A percentile compares a stretch with the other conserved stretches of the same genome.
Evolutionary conservation across 2,888 invertebrate species (phyloP).

Genomic region (Coenonympha arcania): DNA sequence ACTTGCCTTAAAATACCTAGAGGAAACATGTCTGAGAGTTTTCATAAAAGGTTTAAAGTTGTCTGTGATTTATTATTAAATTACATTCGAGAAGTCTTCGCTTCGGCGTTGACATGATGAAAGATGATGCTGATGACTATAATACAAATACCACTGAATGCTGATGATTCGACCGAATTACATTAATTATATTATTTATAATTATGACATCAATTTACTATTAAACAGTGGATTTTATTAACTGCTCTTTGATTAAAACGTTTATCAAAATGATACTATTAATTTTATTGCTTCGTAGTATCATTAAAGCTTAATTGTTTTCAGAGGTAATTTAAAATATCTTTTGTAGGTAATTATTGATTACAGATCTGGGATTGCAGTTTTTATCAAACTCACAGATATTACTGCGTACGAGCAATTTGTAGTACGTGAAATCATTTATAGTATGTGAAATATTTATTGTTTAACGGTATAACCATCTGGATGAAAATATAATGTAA

Average conservation of each 20-base stretch:
- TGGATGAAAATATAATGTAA: too few relatives aligned
- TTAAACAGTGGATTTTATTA: constrained; percentile 7
- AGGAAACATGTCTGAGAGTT: too few relatives aligned
- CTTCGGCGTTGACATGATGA: too few relatives aligned
- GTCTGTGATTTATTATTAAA: too few relatives aligned
- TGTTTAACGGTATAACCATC: too few relatives aligned
- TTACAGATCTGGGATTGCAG: background rate
- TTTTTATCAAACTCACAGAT: background rate
- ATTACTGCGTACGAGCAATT: background rate
- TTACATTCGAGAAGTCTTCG: too few relatives aligned
- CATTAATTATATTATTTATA: background rate
- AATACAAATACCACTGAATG: background rate
- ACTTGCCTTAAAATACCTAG: too few relatives aligned
- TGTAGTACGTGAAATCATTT: background rate
- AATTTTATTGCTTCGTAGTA: constrained; percentile 1
- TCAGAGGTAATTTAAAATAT: constrained; percentile 1
- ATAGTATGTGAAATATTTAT: too few relatives aligned
- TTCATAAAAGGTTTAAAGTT: too few relatives aligned
- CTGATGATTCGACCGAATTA: background rate
- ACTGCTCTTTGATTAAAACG: constrained; percentile 8
- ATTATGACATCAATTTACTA: background rate
- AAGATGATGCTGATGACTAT: background rate
- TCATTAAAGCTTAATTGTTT: constrained; percentile 4
- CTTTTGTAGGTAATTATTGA: constrained; percentile 4
- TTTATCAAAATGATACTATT: constrained; percentile 5